These are phyloP conservation scores for Anguilla pacifica DNA, from an alignment of 2,797 vertebrate species.

Conservation along the genomic window DNA sequence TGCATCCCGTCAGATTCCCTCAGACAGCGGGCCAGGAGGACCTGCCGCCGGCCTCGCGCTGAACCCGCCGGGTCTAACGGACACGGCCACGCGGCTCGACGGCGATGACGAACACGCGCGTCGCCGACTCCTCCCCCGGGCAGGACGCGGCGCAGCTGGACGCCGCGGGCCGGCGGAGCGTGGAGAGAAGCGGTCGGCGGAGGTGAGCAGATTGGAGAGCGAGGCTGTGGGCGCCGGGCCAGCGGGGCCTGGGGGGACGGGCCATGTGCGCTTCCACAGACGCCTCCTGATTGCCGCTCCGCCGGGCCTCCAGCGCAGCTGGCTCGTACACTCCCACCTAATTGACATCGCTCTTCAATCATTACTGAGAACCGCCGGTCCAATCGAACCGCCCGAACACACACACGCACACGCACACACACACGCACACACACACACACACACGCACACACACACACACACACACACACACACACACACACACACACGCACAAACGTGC, in stretches of 20 bases:
- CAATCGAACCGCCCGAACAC: slow-evolving; percentile 19
- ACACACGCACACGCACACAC: slow-evolving; percentile 21
- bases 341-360: slow-evolving; percentile 58
- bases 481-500: not conserved
- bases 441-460: not conserved
- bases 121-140: slow-evolving; percentile 24
- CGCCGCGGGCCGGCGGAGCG: slow-evolving; percentile 28
- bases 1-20: not conserved
- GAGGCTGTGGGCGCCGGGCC: slow-evolving; percentile 48
- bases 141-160: slow-evolving; percentile 29
- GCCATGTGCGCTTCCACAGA: slow-evolving; percentile 46
- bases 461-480: slow-evolving; percentile 25
- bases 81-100: not conserved
- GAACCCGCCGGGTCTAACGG: not conserved
- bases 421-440: not conserved
- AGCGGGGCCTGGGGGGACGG: not conserved
- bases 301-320: slow-evolving; percentile 24
- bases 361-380: slow-evolving; percentile 43
- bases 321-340: slow-evolving; percentile 49
- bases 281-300: slow-evolving; percentile 46
- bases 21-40: not conserved
- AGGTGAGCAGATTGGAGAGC: slow-evolving; percentile 48
- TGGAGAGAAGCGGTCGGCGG: slow-evolving; percentile 38
- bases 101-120: not conserved
- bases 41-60: not conserved